Evolutionary conservation across 2,888 invertebrate genomes (phyloP), one percentile per base, ranked within the genome.

Genomic region (Eristalis tenax): DNA sequence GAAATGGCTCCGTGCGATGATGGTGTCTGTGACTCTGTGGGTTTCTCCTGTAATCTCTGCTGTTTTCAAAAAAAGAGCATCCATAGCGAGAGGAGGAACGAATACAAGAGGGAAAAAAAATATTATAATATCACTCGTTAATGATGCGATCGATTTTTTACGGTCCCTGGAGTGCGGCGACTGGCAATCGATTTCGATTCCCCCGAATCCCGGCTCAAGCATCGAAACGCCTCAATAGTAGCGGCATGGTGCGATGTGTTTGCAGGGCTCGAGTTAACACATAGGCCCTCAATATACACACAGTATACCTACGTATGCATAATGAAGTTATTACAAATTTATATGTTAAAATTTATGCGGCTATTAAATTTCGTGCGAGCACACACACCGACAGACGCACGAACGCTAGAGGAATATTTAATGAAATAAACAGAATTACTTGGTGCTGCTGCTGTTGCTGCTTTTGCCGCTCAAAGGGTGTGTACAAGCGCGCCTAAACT

Each of bases 321-420:
- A 87, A 87, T 87, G 83, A 87, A 87, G 87, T 83, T 87, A 87
- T 87, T 83, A 87, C 68, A 77, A 83, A 73, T 81, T 80, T 80
- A 80, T 85, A 87, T 80, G 79, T 69, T 80, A 65, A 87, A 86
- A 87, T 87, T 87, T 87, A 87, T 87, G 83, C 83, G 83, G 87
- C 87, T 76, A 87, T 87, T 83, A 87, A 87, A 87, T 87, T 83
- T 83, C 83, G 79, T 83, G 73, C 68, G 83, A 76, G 76, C 73
- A 73, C 75, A 70, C 32, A 5, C 32, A 6, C 79, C 68, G 68
- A 57, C 71, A 73, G 68, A 69, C 83, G 64, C 79, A 69, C 76
- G 73, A 76, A 82, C 83, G 83, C 76, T 76, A 35, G 6, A 73
- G 69, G 83, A 87, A 83, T 83, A 80, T 80, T 83, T 69, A 83